Evolutionary conservation across 2,888 invertebrate genomes (phyloP).

Genomic region (Lepidocyrtinus sp.): DNA sequence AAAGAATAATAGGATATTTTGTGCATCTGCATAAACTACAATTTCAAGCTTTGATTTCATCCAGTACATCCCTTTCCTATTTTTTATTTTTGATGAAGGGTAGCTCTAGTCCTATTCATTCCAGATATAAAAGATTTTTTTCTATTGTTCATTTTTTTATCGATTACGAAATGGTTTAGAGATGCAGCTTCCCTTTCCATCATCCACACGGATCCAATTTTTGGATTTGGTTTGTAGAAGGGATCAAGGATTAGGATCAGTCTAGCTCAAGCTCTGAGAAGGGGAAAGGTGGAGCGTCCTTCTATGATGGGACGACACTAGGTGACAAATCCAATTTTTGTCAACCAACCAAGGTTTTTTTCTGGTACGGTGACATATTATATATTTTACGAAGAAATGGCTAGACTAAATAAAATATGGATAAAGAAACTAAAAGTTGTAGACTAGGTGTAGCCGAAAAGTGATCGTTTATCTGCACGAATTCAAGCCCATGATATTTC

Average conservation of each 20-base stretch:
- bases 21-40: neutral
- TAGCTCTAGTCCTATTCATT: neutral
- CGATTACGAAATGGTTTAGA: neutral
- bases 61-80: neutral
- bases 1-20: neutral
- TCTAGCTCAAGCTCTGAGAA: neutral
- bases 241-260: neutral
- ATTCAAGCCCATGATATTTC: neutral
- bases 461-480: neutral
- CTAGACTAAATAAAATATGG: neutral
- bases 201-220: neutral
- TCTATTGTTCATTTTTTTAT: constrained; percentile 14
- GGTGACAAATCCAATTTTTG: constrained; percentile 44
- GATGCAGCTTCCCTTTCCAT: neutral
- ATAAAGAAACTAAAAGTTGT: neutral
- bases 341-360: constrained; percentile 27
- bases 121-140: neutral
- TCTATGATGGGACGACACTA: constrained; percentile 25
- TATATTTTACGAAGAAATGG: constrained; percentile 2
- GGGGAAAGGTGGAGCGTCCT: constrained; percentile 34
- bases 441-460: neutral
- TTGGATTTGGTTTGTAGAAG: neutral
- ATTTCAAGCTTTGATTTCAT: neutral
- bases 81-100: neutral
- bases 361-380: neutral